These are phyloP conservation scores for Scopus umbretta DNA, from an alignment of 2,113 vertebrate species.

Conservation along the genomic window DNA sequence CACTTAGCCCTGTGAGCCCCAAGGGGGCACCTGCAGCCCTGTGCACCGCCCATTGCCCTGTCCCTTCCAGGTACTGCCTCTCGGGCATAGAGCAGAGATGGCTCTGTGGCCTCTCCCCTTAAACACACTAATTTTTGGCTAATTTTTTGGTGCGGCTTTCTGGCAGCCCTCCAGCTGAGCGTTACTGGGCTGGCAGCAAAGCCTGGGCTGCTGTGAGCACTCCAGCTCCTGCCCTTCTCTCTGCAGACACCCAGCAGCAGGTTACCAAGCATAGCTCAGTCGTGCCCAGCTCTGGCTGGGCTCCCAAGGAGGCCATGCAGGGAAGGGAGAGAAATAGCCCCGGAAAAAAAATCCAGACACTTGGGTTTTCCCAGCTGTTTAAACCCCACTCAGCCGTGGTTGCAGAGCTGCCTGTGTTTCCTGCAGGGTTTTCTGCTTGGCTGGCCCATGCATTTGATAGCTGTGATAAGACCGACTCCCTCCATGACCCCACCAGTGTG, in stretches of 20 bases:
- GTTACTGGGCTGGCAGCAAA: not conserved
- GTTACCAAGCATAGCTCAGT: not conserved
- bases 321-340: not conserved
- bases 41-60: no score
- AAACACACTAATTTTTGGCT: not conserved
- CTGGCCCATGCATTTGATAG: not conserved
- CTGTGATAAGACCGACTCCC: not conserved
- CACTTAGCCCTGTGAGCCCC: no score
- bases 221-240: not conserved
- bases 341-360: not conserved
- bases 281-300: not conserved
- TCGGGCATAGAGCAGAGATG: fast-evolving
- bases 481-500: fast-evolving
- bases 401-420: not conserved
- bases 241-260: not conserved
- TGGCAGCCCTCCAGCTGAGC: not conserved
- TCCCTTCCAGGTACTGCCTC: no score
- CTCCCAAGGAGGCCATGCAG: not conserved
- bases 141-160: no score
- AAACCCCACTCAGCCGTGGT: not conserved
- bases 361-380: not conserved
- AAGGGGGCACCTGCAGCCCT: not conserved
- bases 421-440: not conserved
- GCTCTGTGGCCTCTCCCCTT: not conserved
- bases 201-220: not conserved